Evolutionary conservation across 37 sponge, comb jelly and placozoan species (phyloP).

Genomic region (Amphimedon queenslandica): DNA sequence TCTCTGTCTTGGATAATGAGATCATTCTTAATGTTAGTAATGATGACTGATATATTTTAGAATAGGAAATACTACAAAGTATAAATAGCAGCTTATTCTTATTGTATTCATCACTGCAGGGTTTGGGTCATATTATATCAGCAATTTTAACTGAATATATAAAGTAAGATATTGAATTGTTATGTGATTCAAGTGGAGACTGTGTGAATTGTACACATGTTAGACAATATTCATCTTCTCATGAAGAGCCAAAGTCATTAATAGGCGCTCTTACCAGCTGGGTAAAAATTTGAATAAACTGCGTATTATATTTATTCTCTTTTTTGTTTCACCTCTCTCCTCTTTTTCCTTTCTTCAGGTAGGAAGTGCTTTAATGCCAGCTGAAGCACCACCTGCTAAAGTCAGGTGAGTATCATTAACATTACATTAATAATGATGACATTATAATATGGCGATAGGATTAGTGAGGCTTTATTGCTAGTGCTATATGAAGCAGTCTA

Average conservation of each 20-base stretch:
- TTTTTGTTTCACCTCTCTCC: no score
- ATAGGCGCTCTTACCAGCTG: slow-evolving; percentile 43
- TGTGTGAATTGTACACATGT: not conserved
- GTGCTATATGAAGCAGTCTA: slow-evolving; percentile 93
- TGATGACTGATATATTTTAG: no score
- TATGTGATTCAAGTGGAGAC: no score
- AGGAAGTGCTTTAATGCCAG: no score
- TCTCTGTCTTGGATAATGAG: slow-evolving; percentile 89
- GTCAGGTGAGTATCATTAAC: no score
- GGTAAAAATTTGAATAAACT: slow-evolving; percentile 32
- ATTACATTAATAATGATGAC: no score
- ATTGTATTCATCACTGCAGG: slow-evolving; percentile 22
- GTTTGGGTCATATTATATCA: slow-evolving; percentile 59
- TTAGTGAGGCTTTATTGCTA: slow-evolving; percentile 75
- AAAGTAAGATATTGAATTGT: slow-evolving; percentile 37
- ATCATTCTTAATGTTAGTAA: slow-evolving; percentile 87
- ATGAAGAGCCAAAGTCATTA: slow-evolving; percentile 26
- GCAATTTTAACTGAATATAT: slow-evolving; percentile 53
- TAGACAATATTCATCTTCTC: slow-evolving; percentile 41
- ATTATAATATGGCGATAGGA: slow-evolving; percentile 6
- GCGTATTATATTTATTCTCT: no score
- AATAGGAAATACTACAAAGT: no score
- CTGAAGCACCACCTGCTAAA: no score
- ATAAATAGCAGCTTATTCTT: not conserved
- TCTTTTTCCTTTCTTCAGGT: no score